Conservation (phyloP, 2,113 vertebrate genomes). For the Callionymus lyra region DNA sequence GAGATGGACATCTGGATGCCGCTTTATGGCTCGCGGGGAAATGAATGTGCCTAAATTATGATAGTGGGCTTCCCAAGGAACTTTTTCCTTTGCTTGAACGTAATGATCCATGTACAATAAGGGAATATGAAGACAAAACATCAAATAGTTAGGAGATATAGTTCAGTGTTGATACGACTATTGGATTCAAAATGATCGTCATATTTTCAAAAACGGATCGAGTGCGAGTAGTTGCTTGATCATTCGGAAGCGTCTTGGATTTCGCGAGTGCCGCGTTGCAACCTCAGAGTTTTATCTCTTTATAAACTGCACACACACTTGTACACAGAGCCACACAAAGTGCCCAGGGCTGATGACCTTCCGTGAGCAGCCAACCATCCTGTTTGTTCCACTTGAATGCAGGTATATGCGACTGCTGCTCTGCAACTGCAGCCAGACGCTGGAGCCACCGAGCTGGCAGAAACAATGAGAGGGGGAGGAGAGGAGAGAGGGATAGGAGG, state of each 20-base stretch:
- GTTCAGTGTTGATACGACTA: too few species aligned
- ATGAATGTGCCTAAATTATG: background rate
- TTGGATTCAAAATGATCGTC: too few species aligned
- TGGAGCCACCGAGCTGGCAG: slow-evolving; percentile 39
- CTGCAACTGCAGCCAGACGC: slow-evolving; percentile 48
- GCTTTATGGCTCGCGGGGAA: too few species aligned
- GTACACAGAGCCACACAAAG: slow-evolving; percentile 5
- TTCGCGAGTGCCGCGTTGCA: slow-evolving; percentile 13
- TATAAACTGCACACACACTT: slow-evolving; percentile 17
- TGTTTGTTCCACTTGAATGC: slow-evolving; percentile 69
- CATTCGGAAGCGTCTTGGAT: slow-evolving; percentile 8
- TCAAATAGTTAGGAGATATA: too few species aligned
- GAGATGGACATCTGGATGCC: slow-evolving; percentile 1
- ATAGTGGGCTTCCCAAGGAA: too few species aligned
- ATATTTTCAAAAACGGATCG: too few species aligned
- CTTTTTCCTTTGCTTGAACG: too few species aligned
- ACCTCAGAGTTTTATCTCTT: slow-evolving; percentile 16
- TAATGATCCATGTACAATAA: too few species aligned
- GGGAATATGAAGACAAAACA: too few species aligned
- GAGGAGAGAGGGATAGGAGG: background rate
- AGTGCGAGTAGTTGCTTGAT: too few species aligned
- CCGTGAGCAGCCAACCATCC: slow-evolving; percentile 63
- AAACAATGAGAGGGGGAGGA: slow-evolving; percentile 18
- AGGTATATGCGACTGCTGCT: slow-evolving; percentile 58
- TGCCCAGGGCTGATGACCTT: slow-evolving; percentile 64